phyloP scores from a whole-genome alignment of 2,797 vertebrate genomes.

The Tympanoctomys barrerae region DNA sequence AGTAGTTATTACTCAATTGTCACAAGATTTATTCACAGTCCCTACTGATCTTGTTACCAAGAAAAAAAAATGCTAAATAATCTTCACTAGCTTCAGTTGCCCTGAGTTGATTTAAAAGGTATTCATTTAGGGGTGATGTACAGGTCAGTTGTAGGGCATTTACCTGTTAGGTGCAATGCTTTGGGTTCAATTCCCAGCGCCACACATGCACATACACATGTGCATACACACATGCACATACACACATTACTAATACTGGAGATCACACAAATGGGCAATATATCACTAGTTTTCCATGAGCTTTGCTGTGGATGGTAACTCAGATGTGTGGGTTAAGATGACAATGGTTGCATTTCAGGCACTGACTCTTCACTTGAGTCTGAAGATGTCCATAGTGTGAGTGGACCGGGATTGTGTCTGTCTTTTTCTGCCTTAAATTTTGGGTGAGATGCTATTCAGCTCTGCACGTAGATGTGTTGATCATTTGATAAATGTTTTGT shows the following conservation, averaged over 20 bases:
- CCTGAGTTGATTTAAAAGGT: not conserved
- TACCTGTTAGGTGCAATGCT: not conserved
- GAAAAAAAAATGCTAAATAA: not conserved
- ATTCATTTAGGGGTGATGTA: not conserved
- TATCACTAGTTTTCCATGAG: not conserved
- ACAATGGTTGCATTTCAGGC: not conserved
- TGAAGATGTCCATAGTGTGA: not conserved
- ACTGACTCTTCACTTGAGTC: not conserved
- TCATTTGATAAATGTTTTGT: not conserved
- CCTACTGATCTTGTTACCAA: not conserved
- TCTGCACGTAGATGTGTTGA: not conserved
- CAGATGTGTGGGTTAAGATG: not conserved
- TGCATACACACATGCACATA: not conserved
- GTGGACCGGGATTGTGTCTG: not conserved
- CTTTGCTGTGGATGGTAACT: not conserved
- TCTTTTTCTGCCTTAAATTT: not conserved
- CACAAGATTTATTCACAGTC: not conserved
- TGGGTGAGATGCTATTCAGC: not conserved
- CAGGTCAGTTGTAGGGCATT: not conserved
- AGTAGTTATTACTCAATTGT: not conserved
- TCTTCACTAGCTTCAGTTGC: not conserved
- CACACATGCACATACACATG: not conserved
- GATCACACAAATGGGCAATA: not conserved
- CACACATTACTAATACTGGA: not conserved
- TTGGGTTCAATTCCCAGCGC: not conserved